phyloP scores from a whole-genome alignment of 2,888 invertebrate genomes.

The Timandra comae region DNA sequence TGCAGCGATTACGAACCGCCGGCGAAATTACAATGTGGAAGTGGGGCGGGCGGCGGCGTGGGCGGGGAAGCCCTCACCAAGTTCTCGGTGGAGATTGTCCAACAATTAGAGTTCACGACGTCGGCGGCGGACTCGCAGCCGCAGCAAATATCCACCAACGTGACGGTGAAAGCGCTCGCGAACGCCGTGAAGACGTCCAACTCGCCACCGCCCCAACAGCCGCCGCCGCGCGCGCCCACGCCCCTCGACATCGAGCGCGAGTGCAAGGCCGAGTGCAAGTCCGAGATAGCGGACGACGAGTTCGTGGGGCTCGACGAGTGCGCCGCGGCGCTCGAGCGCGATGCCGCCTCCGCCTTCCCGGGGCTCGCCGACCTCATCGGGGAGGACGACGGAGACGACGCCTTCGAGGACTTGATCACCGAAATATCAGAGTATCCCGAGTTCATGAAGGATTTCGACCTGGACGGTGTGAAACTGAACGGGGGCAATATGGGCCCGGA shows the following conservation, averaged over 20 bases:
- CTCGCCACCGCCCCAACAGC: conserved; percentile 61
- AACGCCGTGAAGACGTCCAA: conserved; percentile 68
- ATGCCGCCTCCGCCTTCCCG: conserved; percentile 85
- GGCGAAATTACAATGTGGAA: conserved; percentile 80
- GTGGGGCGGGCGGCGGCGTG: conserved; percentile 54
- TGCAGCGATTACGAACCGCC: conserved; percentile 85
- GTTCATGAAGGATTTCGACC: conserved; percentile 89
- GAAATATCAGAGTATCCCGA: conserved; percentile 91
- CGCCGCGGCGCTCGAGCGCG: conserved; percentile 90
- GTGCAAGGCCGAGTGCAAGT: conserved; percentile 86
- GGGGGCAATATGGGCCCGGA: conserved; percentile 51
- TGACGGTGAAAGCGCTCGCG: conserved; percentile 85
- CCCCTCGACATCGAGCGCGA: conserved; percentile 90
- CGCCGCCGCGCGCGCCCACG: conserved; percentile 81
- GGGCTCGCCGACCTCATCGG: conserved; percentile 88
- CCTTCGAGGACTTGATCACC: conserved; percentile 91
- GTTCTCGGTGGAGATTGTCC: conserved; percentile 95
- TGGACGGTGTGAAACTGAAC: conserved; percentile 59
- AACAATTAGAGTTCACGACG: conserved; percentile 92
- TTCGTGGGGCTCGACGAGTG: conserved; percentile 91
- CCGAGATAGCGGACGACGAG: conserved; percentile 87
- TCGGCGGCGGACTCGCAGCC: conserved; percentile 91
- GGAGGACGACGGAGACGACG: conserved; percentile 88
- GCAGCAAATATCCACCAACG: conserved; percentile 93
- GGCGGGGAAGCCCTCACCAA: conserved; percentile 78